Conservation (phyloP, 2,888 invertebrate species). For the Euplexia lucipara region DNA sequence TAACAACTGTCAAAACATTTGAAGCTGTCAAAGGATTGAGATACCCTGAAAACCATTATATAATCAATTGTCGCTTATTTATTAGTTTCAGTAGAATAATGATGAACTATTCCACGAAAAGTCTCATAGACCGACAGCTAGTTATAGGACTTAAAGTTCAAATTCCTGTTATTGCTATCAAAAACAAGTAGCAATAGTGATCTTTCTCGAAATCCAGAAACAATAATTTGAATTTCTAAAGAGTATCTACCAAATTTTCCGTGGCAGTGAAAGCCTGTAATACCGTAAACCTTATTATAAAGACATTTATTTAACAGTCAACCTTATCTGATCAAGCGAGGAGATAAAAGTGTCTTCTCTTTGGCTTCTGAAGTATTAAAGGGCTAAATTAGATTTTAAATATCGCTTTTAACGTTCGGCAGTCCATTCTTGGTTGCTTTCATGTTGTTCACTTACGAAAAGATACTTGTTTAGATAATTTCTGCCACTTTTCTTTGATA, state of each 20-base stretch:
- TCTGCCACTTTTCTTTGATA: too few relatives aligned
- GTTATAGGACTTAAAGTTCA: background rate
- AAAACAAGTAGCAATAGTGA: background rate
- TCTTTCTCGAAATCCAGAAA: background rate
- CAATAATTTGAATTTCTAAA: background rate
- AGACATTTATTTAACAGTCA: constrained; percentile 51
- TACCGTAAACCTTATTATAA: constrained; percentile 44
- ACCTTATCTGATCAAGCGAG: constrained; percentile 45
- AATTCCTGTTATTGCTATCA: background rate
- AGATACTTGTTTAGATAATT: constrained; percentile 20
- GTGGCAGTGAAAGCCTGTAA: constrained; percentile 10
- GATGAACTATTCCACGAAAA: background rate
- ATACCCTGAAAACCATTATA: too few relatives aligned
- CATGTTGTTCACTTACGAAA: constrained; percentile 16
- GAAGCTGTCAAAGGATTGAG: too few relatives aligned
- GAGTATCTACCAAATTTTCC: background rate
- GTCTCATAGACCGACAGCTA: background rate
- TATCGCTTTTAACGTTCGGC: constrained; percentile 31
- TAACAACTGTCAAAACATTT: too few relatives aligned
- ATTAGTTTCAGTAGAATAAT: background rate
- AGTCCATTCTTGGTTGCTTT: constrained; percentile 27
- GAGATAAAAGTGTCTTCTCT: constrained; percentile 50
- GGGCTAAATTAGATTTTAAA: constrained; percentile 56
- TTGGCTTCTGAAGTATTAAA: constrained; percentile 49
- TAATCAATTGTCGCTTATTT: too few relatives aligned